Evolutionary conservation across 2,113 vertebrate genomes (phyloP).

Genomic region (Tachysurus fulvidraco): DNA sequence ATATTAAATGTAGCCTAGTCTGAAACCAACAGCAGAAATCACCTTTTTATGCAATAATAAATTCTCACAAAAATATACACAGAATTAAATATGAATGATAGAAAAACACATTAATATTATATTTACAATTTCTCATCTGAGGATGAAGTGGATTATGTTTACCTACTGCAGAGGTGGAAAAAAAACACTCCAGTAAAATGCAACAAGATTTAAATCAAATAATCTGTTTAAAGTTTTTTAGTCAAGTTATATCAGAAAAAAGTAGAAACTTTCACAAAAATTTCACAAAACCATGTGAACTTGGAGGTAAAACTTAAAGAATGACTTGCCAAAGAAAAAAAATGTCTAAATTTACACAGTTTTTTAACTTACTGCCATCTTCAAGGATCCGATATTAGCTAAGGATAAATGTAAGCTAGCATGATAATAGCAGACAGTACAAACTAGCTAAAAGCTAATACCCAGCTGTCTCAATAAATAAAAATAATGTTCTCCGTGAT

Average conservation of each 20-base stretch:
- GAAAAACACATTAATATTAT: not conserved
- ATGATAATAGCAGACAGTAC: not conserved
- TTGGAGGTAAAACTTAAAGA: not conserved
- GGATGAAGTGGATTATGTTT: not conserved
- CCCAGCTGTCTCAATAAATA: not conserved
- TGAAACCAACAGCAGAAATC: not conserved
- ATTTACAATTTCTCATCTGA: not conserved
- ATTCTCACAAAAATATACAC: not conserved
- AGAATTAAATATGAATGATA: not conserved
- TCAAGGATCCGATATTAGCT: not conserved
- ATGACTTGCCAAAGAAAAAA: not conserved
- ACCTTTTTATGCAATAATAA: not conserved
- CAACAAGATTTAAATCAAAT: not conserved
- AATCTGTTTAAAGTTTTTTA: not conserved
- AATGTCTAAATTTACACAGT: not conserved
- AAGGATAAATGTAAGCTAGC: not conserved
- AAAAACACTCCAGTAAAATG: not conserved
- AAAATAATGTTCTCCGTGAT: not conserved
- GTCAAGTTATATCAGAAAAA: not conserved
- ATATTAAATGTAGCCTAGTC: not conserved
- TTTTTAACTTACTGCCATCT: not conserved
- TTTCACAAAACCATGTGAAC: too few relatives aligned
- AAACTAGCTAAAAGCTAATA: not conserved
- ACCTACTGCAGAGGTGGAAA: not conserved
- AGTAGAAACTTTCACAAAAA: not conserved